Percentiles rank a stretch among this genome's conserved stretches.
phyloP scores from a whole-genome alignment of 1,140 invertebrate genomes.

The Druon quercuslanigerum region DNA sequence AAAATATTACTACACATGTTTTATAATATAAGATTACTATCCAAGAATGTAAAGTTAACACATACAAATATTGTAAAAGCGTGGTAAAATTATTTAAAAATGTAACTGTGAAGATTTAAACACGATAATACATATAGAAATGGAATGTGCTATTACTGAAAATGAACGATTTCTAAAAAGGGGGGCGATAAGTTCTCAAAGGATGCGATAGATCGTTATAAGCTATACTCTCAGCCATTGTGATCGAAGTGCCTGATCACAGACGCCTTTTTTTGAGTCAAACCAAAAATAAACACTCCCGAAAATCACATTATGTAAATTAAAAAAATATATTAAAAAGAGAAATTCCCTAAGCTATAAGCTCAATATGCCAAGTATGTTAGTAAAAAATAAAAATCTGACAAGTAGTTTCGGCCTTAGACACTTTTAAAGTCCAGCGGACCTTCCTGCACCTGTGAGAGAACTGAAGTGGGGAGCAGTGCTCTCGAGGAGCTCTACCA shows the following conservation, averaged over 20 bases:
- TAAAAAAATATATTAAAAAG: too few relatives aligned
- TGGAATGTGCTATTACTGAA: constrained; percentile 6
- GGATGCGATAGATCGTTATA: neutral
- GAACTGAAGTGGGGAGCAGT: too few relatives aligned
- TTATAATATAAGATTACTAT: too few relatives aligned
- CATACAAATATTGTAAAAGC: too few relatives aligned
- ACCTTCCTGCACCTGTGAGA: too few relatives aligned
- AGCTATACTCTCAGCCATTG: constrained; percentile 37
- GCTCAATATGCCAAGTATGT: neutral
- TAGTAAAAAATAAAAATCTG: too few relatives aligned
- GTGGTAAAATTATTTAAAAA: too few relatives aligned
- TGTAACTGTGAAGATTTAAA: neutral
- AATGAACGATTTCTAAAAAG: neutral
- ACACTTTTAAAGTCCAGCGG: too few relatives aligned
- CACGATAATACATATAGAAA: neutral
- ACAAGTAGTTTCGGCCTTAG: too few relatives aligned
- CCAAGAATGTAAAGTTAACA: too few relatives aligned
- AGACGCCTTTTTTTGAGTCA: neutral
- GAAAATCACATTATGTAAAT: constrained; percentile 35
- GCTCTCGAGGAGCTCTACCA: too few relatives aligned
- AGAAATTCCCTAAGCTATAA: constrained; percentile 37
- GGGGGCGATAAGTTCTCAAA: neutral
- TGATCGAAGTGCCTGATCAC: constrained; percentile 29
- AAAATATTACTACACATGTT: too few relatives aligned
- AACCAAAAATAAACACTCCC: neutral